Conservation (phyloP, 2,888 invertebrate genomes). For the Ochlodes sylvanus region DNA sequence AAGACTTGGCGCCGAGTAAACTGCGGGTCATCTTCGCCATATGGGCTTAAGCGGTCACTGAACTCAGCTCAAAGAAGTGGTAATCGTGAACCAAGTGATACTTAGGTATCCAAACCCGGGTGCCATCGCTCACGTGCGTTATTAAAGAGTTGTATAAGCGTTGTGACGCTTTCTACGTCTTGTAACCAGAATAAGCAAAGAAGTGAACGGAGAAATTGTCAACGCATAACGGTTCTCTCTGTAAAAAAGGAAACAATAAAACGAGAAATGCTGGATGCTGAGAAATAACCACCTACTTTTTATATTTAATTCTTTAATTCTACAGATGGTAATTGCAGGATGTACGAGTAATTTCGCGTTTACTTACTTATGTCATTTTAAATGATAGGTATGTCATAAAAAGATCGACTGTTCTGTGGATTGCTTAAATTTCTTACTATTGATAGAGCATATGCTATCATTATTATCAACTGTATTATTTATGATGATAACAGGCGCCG, state of each 20-base stretch:
- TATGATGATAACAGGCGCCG: too few species aligned
- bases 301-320: conserved; percentile 43
- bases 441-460: background rate
- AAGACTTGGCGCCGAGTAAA: conserved; percentile 50
- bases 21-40: conserved; percentile 51
- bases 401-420: too few species aligned
- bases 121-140: conserved; percentile 60
- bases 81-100: conserved; percentile 62
- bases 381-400: conserved; percentile 4
- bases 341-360: conserved; percentile 29
- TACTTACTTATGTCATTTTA: conserved; percentile 12
- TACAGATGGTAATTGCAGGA: conserved; percentile 40
- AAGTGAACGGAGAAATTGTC: conserved; percentile 79
- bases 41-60: conserved; percentile 63
- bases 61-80: conserved; percentile 60
- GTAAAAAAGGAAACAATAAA: conserved; percentile 65
- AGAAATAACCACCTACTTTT: conserved; percentile 46
- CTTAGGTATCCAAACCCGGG: conserved; percentile 58
- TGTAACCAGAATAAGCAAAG: conserved; percentile 73
- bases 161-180: conserved; percentile 74
- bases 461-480: conserved; percentile 10
- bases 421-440: background rate
- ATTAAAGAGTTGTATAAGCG: conserved; percentile 75
- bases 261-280: conserved; percentile 50
- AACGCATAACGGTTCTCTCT: conserved; percentile 64